These are phyloP conservation scores for Cercocebus atys DNA, from an alignment of 2,113 vertebrate species.

Conservation along the genomic window DNA sequence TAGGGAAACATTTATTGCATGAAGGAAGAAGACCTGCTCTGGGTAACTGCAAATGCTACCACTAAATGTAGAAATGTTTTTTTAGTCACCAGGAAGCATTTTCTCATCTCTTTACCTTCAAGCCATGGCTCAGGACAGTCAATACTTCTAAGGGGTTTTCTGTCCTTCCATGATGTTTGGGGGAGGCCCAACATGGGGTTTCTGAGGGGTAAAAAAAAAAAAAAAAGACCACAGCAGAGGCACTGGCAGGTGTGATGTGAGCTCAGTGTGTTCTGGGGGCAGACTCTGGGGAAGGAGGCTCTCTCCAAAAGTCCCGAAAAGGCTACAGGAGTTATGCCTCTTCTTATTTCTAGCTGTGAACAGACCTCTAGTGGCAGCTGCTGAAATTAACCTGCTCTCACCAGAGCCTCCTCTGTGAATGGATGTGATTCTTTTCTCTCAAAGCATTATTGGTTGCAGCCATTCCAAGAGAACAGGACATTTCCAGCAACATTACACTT, in stretches of 20 bases:
- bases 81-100: background rate
- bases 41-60: background rate
- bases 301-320: background rate
- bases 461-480: background rate
- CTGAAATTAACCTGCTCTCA: constrained; percentile 70
- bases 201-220: background rate
- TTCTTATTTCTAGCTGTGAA: constrained; percentile 79
- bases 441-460: background rate
- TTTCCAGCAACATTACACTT: background rate
- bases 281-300: background rate
- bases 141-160: background rate
- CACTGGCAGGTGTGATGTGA: background rate
- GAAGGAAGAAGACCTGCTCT: background rate
- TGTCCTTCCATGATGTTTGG: background rate
- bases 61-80: background rate
- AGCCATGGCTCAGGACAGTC: background rate
- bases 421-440: background rate
- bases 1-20: background rate
- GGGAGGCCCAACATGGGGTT: background rate
- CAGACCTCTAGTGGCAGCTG: constrained; percentile 85
- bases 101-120: background rate
- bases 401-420: background rate
- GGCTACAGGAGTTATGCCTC: background rate
- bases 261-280: background rate
- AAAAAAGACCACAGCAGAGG: background rate